These are phyloP conservation scores for Callospermophilus lateralis DNA, from an alignment of 2,113 vertebrate species.

Conservation along the genomic window DNA sequence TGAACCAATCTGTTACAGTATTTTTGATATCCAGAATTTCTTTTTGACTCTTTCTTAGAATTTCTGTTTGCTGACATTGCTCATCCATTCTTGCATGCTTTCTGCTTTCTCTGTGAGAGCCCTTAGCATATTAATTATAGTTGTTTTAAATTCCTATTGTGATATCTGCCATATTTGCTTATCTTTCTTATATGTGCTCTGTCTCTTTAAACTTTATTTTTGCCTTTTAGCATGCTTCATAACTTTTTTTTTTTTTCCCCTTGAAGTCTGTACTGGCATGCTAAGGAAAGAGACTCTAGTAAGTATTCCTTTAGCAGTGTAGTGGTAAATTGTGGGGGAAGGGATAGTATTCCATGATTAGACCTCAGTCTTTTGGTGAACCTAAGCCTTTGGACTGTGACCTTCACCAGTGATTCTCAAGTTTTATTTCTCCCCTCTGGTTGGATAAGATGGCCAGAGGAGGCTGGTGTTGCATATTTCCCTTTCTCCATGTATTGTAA, in stretches of 20 bases:
- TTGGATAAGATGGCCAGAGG: background rate
- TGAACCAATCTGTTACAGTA: background rate
- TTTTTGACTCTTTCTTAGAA: conserved; percentile 2
- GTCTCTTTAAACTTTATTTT: background rate
- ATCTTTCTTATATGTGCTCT: background rate
- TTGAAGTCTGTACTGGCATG: background rate
- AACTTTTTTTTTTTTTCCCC: background rate
- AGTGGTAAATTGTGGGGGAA: background rate
- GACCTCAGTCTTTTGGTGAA: background rate
- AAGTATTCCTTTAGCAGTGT: background rate
- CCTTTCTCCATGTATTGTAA: background rate
- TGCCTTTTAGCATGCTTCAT: background rate
- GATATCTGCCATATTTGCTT: background rate
- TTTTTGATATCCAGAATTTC: background rate
- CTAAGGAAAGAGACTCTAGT: background rate
- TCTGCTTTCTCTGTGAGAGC: background rate
- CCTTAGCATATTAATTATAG: background rate
- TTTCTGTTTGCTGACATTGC: background rate
- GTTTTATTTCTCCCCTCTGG: background rate
- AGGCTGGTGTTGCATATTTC: background rate
- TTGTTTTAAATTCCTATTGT: background rate
- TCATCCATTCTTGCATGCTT: background rate
- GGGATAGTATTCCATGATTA: background rate
- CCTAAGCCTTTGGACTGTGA: background rate
- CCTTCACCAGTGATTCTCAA: background rate